phyloP scores from a whole-genome alignment of 2,888 invertebrate species.

The Imbricaverruca yamaguchii region DNA sequence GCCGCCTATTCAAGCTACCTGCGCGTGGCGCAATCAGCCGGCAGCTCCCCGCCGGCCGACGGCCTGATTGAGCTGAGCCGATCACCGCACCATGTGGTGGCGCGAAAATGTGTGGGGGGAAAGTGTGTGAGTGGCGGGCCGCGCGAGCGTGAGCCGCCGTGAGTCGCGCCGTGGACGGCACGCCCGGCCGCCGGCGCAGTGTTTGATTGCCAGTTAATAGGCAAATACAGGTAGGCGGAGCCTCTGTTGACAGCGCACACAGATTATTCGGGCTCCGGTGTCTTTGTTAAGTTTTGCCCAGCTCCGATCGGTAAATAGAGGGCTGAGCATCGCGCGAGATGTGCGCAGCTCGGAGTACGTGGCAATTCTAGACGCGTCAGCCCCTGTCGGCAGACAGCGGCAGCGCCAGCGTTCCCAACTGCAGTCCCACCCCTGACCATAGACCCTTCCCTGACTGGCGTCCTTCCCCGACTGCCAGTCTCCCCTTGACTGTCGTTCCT shows the following conservation, averaged over 20 bases:
- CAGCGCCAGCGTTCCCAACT: not conserved
- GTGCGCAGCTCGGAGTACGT: too few species aligned
- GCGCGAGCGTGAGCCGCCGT: not conserved
- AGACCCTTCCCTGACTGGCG: too few species aligned
- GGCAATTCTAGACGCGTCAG: too few species aligned
- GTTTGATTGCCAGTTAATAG: slow-evolving; percentile 19
- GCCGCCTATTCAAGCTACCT: slow-evolving; percentile 2
- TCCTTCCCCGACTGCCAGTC: too few species aligned
- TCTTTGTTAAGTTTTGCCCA: slow-evolving; percentile 16
- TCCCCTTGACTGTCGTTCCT: too few species aligned
- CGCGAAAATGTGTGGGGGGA: not conserved
- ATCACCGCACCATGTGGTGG: slow-evolving; percentile 3
- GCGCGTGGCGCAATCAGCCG: not conserved
- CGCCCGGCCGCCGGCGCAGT: not conserved
- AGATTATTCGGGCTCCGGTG: slow-evolving; percentile 20
- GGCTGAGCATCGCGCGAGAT: not conserved
- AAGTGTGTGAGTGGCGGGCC: not conserved
- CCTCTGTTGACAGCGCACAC: slow-evolving; percentile 4
- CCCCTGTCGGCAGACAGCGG: not conserved
- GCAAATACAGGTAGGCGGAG: slow-evolving; percentile 15
- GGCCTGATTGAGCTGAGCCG: slow-evolving; percentile 9
- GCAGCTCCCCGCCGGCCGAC: not conserved
- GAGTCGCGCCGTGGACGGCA: not conserved
- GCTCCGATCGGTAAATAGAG: slow-evolving; percentile 2
- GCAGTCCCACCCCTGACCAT: not conserved